Base-by-base conservation (phyloP, 1,140 invertebrate genomes). In the Drosophila ficusphila region DNA sequence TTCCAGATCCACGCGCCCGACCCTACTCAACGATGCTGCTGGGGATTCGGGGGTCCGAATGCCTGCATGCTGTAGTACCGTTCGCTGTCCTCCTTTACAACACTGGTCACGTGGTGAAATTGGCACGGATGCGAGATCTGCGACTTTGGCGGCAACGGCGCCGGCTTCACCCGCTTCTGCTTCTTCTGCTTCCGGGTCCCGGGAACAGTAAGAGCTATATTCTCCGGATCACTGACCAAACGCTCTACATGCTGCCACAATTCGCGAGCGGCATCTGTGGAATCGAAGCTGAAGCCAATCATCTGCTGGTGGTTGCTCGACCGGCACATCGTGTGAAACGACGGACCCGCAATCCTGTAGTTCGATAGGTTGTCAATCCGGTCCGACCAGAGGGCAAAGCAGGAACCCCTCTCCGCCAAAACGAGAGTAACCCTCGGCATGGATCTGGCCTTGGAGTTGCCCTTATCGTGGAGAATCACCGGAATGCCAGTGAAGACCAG, bases 121-220 rank as follows among this genome's bases (percentile, higher is more conserved):
- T 96, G 96, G 90, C 96, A 97, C 0, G 97, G 97, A 76, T 95
- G 94, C 9, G 96, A 97, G 69, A 97, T 97, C 89, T 97, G 96
- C 42, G 93, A 94, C 90, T 97, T 97, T 18, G 94, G 94, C 3
- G 96, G 96, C 48, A 95, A 91, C 41, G 93, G 92, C 4, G 92
- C 89, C 42, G 93, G 93, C 83, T 93, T 93, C 0, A 89, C 75
- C 5, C 89, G 73, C 51, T 92, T 93, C 68, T 92, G 92, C 53
- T 94, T 93, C 90, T 93, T 93, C 76, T 94, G 93, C 68, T 93
- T 94, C 60, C 92, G 92, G 36, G 25, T 21, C 2, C 95, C 95
- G 29, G 95, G 94, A 49, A 94, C 92, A 19, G 94, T 95, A 8
- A 97, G 92, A 2, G 95, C 94, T 70, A 97, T 96, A 88, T 97